phyloP scores from a whole-genome alignment of 1,140 invertebrate genomes.

The Sitodiplosis mosellana region DNA sequence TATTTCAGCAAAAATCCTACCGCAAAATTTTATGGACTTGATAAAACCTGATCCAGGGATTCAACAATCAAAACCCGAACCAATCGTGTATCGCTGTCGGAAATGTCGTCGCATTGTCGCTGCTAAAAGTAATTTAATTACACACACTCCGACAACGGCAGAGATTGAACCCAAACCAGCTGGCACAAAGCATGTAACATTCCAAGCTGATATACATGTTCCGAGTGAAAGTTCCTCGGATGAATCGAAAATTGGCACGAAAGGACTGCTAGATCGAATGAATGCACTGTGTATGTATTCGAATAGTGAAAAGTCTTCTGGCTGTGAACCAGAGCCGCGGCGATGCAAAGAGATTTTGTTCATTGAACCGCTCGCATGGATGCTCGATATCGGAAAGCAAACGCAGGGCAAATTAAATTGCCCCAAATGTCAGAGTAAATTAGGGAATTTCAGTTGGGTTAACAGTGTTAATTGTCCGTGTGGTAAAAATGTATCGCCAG shows the following conservation, averaged over 20 bases:
- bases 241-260: background rate
- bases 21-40: constrained; percentile 52
- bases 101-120: constrained; percentile 61
- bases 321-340: constrained; percentile 11
- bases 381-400: constrained; percentile 46
- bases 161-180: constrained; percentile 12
- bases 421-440: constrained; percentile 59
- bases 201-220: constrained; percentile 9
- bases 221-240: background rate
- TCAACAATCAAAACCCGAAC: constrained; percentile 52
- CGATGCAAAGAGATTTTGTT: constrained; percentile 54
- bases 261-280: background rate
- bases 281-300: constrained; percentile 5
- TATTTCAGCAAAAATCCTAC: constrained; percentile 54
- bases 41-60: constrained; percentile 65
- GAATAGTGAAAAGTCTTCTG: constrained; percentile 8
- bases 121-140: constrained; percentile 55
- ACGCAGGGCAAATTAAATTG: constrained; percentile 64
- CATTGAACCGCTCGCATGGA: constrained; percentile 66
- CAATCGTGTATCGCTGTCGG: constrained; percentile 60
- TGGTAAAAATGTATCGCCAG: constrained; percentile 63
- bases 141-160: constrained; percentile 34
- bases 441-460: constrained; percentile 71
- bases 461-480: constrained; percentile 70
- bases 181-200: constrained; percentile 1